Percentiles rank a stretch among this genome's conserved stretches.
Evolutionary conservation across 2,113 vertebrate species (phyloP).

Genomic region (Apus apus): DNA sequence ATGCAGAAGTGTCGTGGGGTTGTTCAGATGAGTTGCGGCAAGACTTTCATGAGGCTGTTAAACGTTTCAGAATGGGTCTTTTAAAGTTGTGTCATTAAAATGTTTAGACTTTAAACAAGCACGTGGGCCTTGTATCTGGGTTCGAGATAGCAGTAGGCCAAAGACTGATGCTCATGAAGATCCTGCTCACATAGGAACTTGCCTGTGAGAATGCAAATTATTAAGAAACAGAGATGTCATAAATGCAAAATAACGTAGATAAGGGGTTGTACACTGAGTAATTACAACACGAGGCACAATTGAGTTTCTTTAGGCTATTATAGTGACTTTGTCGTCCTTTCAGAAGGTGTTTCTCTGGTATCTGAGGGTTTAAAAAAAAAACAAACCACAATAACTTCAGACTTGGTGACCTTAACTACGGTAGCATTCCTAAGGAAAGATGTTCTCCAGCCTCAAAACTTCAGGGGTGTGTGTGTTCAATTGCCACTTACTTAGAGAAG

Average conservation of each 20-base stretch:
- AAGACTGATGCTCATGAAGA: rapidly evolving
- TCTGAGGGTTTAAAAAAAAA: not conserved
- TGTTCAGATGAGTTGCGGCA: rapidly evolving
- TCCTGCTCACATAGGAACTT: not conserved
- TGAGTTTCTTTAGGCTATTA: not conserved
- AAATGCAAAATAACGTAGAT: not conserved
- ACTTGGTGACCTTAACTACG: not conserved
- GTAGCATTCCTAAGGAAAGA: not conserved
- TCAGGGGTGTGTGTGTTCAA: not conserved
- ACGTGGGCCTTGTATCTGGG: rapidly evolving
- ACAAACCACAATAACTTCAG: not conserved
- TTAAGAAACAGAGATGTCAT: not conserved
- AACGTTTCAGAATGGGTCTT: rapidly evolving
- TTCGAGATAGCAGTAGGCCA: rapidly evolving
- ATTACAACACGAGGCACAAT: not conserved
- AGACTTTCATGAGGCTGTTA: rapidly evolving
- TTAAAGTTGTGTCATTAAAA: rapidly evolving
- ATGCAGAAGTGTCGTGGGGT: rapidly evolving
- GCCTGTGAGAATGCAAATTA: not conserved
- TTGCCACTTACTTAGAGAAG: not conserved
- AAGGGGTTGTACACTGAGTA: not conserved
- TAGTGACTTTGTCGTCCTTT: not conserved
- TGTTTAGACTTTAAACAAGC: rapidly evolving
- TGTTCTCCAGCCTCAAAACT: not conserved
- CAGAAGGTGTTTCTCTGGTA: not conserved